Evolutionary conservation across 2,113 vertebrate species (phyloP).

Genomic region (Symphodus melops): DNA sequence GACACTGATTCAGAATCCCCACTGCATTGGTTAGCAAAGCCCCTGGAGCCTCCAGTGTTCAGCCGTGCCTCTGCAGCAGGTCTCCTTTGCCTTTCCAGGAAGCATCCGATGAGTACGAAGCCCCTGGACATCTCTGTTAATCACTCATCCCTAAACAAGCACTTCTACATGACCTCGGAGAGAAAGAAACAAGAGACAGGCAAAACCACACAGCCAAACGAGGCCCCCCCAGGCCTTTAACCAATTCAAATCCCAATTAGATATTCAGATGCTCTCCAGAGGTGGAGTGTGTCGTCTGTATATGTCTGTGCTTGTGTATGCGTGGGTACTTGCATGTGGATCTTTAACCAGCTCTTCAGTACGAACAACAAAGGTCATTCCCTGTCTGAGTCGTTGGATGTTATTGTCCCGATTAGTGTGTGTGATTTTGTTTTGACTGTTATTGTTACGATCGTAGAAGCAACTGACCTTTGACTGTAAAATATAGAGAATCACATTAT

Average conservation of each 20-base stretch:
- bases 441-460: slow-evolving; percentile 62
- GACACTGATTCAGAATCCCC: slow-evolving; percentile 39
- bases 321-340: slow-evolving; percentile 37
- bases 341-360: slow-evolving; percentile 68
- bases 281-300: slow-evolving; percentile 34
- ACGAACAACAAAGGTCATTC: slow-evolving; percentile 77
- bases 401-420: slow-evolving; percentile 69
- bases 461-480: slow-evolving; percentile 71
- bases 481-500: slow-evolving; percentile 61
- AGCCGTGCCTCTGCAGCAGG: slow-evolving; percentile 71
- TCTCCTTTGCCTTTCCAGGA: slow-evolving; percentile 69
- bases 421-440: slow-evolving; percentile 78
- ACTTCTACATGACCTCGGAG: slow-evolving; percentile 77
- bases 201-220: slow-evolving; percentile 67
- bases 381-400: slow-evolving; percentile 65
- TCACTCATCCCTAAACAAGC: slow-evolving; percentile 81
- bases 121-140: slow-evolving; percentile 80
- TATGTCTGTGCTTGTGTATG: slow-evolving; percentile 31
- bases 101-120: slow-evolving; percentile 71
- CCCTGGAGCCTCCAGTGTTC: slow-evolving; percentile 61
- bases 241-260: slow-evolving; percentile 80
- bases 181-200: slow-evolving; percentile 67
- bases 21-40: slow-evolving; percentile 48
- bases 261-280: slow-evolving; percentile 65
- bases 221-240: slow-evolving; percentile 71